A percentile compares a stretch with the other conserved stretches of the same genome.
Evolutionary conservation across 2,113 vertebrate genomes (phyloP).

Genomic region (Burhinus oedicnemus): DNA sequence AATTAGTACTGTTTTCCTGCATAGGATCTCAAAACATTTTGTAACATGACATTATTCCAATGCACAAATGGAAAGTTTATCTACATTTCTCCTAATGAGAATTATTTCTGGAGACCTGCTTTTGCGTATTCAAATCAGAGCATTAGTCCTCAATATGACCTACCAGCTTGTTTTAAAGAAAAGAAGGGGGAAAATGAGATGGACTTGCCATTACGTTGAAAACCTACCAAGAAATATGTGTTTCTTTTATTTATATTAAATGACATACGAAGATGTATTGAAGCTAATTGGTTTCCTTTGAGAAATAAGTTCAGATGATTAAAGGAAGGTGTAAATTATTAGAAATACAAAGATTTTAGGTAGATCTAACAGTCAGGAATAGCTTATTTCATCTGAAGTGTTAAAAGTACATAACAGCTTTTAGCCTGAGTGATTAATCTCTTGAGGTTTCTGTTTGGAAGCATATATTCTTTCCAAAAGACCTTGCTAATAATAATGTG

Average conservation of each 20-base stretch:
- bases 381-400: not conserved
- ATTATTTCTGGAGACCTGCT: not conserved
- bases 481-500: not conserved
- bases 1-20: not conserved
- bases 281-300: slow-evolving; percentile 10
- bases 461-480: not conserved
- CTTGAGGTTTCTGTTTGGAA: not conserved
- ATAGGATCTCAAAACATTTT: not conserved
- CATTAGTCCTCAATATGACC: not conserved
- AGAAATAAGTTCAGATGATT: not conserved
- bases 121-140: not conserved
- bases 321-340: not conserved
- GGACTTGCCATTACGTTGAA: not conserved
- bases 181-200: not conserved
- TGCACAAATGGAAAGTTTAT: not conserved
- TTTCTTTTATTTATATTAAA: not conserved
- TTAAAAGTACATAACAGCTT: not conserved
- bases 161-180: not conserved
- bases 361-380: not conserved
- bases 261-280: not conserved
- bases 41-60: not conserved
- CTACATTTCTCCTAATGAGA: not conserved
- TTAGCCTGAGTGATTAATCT: slow-evolving; percentile 23
- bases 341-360: slow-evolving; percentile 9
- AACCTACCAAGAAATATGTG: not conserved